These are phyloP conservation scores for Agriotes lineatus DNA, from an alignment of 2,888 invertebrate genomes.

Conservation along the genomic window DNA sequence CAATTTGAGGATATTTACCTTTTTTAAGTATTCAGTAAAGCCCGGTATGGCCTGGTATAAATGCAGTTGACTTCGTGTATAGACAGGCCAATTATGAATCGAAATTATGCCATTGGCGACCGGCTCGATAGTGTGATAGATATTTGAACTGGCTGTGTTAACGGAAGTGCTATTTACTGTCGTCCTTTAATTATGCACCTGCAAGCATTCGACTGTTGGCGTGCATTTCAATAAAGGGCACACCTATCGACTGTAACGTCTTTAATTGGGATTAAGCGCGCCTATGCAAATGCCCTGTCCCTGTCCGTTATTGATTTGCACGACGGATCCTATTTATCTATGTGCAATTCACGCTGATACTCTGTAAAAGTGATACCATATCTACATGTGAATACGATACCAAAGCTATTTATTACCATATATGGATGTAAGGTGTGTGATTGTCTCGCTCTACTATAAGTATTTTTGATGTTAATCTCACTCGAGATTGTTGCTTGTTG, in stretches of 20 bases:
- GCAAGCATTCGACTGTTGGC: conserved; percentile 64
- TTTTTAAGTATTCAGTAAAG: too few relatives aligned
- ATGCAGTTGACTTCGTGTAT: too few relatives aligned
- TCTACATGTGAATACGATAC: conserved; percentile 53
- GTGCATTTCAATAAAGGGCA: conserved; percentile 52
- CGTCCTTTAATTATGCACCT: conserved; percentile 51
- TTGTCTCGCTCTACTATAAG: conserved; percentile 51
- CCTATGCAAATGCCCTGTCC: conserved; percentile 47
- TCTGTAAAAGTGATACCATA: conserved; percentile 46
- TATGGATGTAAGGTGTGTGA: conserved; percentile 47
- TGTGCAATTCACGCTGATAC: conserved; percentile 48
- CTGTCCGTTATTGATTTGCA: conserved; percentile 53
- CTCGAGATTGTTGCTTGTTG: conserved; percentile 66
- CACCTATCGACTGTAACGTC: conserved; percentile 46
- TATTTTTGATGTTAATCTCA: conserved; percentile 65
- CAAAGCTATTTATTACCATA: conserved; percentile 48
- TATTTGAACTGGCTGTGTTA: conserved; percentile 24
- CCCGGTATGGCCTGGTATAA: too few relatives aligned
- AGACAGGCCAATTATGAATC: too few relatives aligned
- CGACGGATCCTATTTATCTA: conserved; percentile 48
- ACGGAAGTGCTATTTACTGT: conserved; percentile 46
- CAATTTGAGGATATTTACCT: too few relatives aligned
- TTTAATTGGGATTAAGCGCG: conserved; percentile 54
- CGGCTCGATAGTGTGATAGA: not conserved
- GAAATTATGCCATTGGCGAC: too few relatives aligned